Evolutionary conservation across 2,888 invertebrate genomes (phyloP), one percentile per base, ranked within the genome.

Genomic region (Mythimna vitellina): DNA sequence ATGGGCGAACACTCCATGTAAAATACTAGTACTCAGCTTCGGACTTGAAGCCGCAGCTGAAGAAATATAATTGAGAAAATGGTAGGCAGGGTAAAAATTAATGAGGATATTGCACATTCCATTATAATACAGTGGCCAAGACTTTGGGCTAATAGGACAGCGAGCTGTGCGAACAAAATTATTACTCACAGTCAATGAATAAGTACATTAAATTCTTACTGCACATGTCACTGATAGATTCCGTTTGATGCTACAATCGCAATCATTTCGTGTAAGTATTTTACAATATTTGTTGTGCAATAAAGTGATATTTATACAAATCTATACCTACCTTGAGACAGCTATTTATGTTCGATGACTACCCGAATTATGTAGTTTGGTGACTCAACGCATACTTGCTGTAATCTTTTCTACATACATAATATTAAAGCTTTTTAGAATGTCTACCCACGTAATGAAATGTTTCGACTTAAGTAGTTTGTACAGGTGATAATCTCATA

Each of bases 331-430:
- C 20, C 56, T 56, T 7, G 8, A 42, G 22, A 54, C 65, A 56
- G 12, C 32, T 77, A 69, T 77, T 69, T 53, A 5, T 25, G 42
- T 58, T 42, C 51, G n/a, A 78, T 73, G 71, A 70, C 58, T 29
- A 22, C 10, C 5, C 25, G 46, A 35, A 70, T 70, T 46, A 53
- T 22, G 20, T 46, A 7, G 46, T 3, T 1, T 22, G 12, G 71
- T 78, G 73, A 73, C 46, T 78, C 58, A 73, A 78, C 14, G 57
- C 9, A 4, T 32, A n/a, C 22, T 51, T 58, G 25, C 12, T 29
- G 35, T 78, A 60, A 78, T 70, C 71, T 58, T 20, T 70, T 60
- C 51, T 46, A 46, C 8, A 58, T 46, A 46, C 8, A 58, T 29
- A 25, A 35, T 29, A 35, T 57, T 12, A 77, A 70, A 20, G 20